Evolutionary conservation across 2,888 invertebrate species (phyloP), one percentile per base, ranked within the genome.

Genomic region (Acleris literana): DNA sequence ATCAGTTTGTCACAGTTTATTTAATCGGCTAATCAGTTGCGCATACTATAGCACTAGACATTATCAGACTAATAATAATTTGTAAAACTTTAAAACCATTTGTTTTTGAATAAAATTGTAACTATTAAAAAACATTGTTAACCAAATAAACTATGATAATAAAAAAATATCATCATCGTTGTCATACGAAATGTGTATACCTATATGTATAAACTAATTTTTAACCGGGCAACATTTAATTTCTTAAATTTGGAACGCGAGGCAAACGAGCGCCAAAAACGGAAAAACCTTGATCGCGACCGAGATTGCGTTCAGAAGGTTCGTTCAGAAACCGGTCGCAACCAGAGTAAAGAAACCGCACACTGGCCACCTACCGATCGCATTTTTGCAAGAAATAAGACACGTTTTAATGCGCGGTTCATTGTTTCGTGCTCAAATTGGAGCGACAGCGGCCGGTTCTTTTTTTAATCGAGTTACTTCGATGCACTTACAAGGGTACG

Each of bases 371-470:
- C 74, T 72, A 72, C 68, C 73, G 80, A 74, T 75, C 75, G 75
- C 76, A 85, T 86, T 88, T 88, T 88, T 84, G 83, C 86, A 80
- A 79, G 88, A 73, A 88, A 89, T 77, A 74, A 76, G 81, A 88
- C 85, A 85, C 81, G 76, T 76, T 70, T 64, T 65, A 66, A 63
- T 62, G 52, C 53, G 51, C 67, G 62, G 67, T 68, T 72, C 61
- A 68, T 68, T 70, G 72, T 70, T 68, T 70, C 69, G 61, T 9
- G 22, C 53, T 60, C 52, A 48, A 66, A 66, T 62, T 62, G 66
- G 61, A 57, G 57, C 57, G 66, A 57, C 61, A 52, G 56, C 46
- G 25, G 46, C 17, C 51, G 51, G 51, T 22, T 46, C 16, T 46
- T 52, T 57, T 60, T 62, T 60, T 33, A 55, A 57, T 29, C 55